Conservation (phyloP, 2,797 vertebrate genomes). For the Hirundo rustica region DNA sequence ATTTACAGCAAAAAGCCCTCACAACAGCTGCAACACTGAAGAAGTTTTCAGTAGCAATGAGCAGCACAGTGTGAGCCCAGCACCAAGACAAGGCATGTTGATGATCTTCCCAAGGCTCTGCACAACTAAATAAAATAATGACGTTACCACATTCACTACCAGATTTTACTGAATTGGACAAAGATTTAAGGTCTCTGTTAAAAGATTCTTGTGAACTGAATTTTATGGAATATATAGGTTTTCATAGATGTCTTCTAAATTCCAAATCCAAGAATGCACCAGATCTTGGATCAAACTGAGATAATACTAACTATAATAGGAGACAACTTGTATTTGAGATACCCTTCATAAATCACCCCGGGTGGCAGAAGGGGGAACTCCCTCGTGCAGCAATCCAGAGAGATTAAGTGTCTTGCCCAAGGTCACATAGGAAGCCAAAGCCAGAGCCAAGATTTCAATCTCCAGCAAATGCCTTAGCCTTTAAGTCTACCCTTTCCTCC, state of each 20-base stretch:
- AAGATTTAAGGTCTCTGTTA: background rate
- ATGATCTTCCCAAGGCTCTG: background rate
- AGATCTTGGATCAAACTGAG: background rate
- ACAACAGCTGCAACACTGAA: background rate
- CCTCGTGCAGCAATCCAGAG: background rate
- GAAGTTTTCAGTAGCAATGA: fast-evolving
- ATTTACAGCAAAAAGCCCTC: background rate
- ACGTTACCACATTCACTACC: background rate
- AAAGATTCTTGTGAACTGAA: background rate
- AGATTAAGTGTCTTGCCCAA: background rate
- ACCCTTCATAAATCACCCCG: background rate
- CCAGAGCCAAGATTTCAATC: background rate
- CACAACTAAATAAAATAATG: background rate
- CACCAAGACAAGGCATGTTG: background rate
- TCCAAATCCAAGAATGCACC: fast-evolving
- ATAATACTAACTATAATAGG: background rate
- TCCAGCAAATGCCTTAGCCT: background rate
- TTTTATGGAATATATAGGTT: background rate
- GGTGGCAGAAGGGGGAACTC: background rate
- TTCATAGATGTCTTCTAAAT: background rate
- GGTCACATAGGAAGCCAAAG: background rate
- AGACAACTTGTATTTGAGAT: background rate
- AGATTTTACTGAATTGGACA: background rate
- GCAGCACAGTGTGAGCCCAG: background rate
- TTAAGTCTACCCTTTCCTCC: background rate